Percentiles rank a stretch among this genome's conserved stretches.
Conservation (phyloP, 2,113 vertebrate genomes). For the Morphnarchus princeps region DNA sequence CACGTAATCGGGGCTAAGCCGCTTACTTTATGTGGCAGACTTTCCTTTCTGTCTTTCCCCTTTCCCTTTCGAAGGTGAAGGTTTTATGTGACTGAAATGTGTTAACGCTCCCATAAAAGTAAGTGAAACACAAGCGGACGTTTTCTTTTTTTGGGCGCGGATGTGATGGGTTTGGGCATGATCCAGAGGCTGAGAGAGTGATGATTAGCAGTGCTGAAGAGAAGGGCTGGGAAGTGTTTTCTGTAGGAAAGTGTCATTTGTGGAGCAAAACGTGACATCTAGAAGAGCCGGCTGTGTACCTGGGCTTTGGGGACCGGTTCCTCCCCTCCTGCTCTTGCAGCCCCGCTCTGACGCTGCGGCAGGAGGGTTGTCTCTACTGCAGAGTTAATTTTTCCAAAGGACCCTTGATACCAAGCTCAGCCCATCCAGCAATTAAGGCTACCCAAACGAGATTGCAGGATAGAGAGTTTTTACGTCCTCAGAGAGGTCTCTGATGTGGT, state of each 20-base stretch:
- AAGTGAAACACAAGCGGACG: background rate
- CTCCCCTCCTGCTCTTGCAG: background rate
- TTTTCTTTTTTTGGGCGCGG: background rate
- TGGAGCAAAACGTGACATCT: background rate
- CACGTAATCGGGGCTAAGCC: background rate
- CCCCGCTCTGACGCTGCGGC: accelerated
- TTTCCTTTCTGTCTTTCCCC: background rate
- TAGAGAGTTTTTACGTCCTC: background rate
- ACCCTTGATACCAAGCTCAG: background rate
- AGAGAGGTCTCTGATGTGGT: background rate
- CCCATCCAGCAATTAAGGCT: background rate
- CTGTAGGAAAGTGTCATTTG: background rate
- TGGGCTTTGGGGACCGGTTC: background rate
- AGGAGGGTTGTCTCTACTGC: background rate
- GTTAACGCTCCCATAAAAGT: background rate
- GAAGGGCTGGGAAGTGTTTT: background rate
- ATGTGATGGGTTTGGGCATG: background rate
- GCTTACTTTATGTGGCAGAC: background rate
- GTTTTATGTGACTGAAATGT: background rate
- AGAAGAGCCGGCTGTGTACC: background rate
- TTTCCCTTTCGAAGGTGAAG: background rate
- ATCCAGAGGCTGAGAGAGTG: background rate
- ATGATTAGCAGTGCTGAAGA: background rate
- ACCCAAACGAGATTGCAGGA: background rate
- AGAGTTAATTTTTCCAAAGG: background rate